Conservation (phyloP, 2,113 vertebrate species). For the Proterorhinus semilunaris region DNA sequence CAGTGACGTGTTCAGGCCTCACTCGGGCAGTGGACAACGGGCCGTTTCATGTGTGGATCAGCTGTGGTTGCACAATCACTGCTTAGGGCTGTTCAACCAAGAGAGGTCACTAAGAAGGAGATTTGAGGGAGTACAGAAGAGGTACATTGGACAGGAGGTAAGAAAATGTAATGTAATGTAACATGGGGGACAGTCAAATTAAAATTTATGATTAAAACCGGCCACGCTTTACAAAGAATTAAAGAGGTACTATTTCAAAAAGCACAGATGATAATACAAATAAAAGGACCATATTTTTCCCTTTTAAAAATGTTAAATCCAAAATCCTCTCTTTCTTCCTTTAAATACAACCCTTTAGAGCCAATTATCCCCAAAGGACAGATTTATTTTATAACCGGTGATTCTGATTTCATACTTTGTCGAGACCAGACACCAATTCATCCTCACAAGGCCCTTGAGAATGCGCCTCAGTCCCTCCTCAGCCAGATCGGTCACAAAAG, state of each 20-base stretch:
- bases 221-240: no score
- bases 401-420: slow-evolving; percentile 36
- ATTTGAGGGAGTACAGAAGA: slow-evolving; percentile 30
- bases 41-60: slow-evolving; percentile 58
- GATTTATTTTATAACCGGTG: slow-evolving; percentile 29
- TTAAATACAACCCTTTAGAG: slow-evolving; percentile 18
- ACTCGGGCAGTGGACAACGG: slow-evolving; percentile 46
- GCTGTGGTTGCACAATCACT: slow-evolving; percentile 38
- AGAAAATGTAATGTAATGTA: not conserved
- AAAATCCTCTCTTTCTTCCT: not conserved
- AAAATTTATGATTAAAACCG: not conserved
- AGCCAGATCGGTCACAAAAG: slow-evolving; percentile 16
- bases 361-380: slow-evolving; percentile 1
- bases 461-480: slow-evolving; percentile 16
- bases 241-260: no score
- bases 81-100: slow-evolving; percentile 23
- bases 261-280: not conserved
- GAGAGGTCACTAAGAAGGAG: slow-evolving; percentile 16
- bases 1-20: slow-evolving; percentile 18
- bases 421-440: slow-evolving; percentile 22
- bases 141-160: not conserved
- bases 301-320: no score
- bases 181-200: slow-evolving; percentile 10
- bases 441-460: slow-evolving; percentile 8
- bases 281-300: not conserved